Conservation (phyloP, 2,888 invertebrate genomes). For the Ornithoptera priamus region DNA sequence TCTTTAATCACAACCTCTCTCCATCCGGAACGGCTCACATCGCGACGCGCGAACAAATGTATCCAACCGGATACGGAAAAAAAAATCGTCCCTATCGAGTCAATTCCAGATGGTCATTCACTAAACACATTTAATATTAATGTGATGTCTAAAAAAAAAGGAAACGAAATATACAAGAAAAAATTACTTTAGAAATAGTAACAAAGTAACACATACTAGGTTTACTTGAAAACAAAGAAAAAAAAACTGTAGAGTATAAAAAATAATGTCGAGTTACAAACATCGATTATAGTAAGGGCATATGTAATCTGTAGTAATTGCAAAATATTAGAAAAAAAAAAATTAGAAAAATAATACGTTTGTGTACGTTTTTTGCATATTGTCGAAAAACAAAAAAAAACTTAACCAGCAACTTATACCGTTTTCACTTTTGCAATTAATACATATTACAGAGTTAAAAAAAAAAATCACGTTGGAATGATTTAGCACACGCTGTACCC, state of each 20-base stretch:
- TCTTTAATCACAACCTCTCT: slow-evolving; percentile 51
- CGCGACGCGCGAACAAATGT: slow-evolving; percentile 38
- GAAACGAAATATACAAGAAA: slow-evolving; percentile 5
- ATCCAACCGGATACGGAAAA: slow-evolving; percentile 29
- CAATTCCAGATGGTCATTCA: slow-evolving; percentile 41
- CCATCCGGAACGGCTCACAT: slow-evolving; percentile 43
- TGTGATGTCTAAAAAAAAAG: slow-evolving; percentile 30
- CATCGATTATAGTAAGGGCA: neutral
- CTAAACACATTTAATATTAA: slow-evolving; percentile 30
- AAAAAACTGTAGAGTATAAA: neutral
- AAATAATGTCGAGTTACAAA: neutral
- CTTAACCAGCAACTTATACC: too few relatives aligned
- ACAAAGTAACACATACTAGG: neutral
- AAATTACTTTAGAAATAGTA: neutral
- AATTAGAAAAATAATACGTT: neutral
- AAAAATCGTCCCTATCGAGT: slow-evolving; percentile 30
- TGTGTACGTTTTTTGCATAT: neutral
- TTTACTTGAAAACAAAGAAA: neutral
- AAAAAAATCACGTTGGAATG: too few relatives aligned
- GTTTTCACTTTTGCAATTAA: too few relatives aligned
- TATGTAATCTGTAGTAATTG: neutral
- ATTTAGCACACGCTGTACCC: too few relatives aligned
- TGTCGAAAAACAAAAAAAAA: too few relatives aligned
- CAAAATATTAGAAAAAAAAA: neutral
- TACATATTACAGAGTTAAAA: too few relatives aligned